Evolutionary conservation across 1,140 invertebrate genomes (phyloP), one percentile per base, ranked within the genome.

Genomic region (Brevipalpus yothersi): DNA sequence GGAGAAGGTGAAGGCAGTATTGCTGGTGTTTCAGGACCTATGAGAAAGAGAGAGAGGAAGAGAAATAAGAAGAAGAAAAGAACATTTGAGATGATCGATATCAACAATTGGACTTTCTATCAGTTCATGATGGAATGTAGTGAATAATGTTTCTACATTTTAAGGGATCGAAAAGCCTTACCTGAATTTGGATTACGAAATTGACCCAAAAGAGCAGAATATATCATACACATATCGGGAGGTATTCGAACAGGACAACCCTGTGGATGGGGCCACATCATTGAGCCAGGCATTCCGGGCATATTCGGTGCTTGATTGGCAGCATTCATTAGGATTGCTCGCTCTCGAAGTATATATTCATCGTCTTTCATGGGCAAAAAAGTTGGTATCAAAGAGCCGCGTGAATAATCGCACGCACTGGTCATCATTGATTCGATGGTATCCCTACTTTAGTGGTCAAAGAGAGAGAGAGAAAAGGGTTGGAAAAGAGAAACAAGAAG

Each of bases 361-460:
- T 58, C 8, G 55, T 17, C 31, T 31, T 31, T 31, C 23, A 68
- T 66, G 12, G 67, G 62, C 41, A 68, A 65, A 12, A 64, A 64
- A 51, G 68, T 70, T 0, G 69, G 66, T 55, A 70, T 60, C 1
- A 72, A 60, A 1, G 70, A 69, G n/a, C 68, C 68, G 43, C 70
- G 58, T 15, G 69, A 67, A 57, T 71, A 70, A 2, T 67, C 69
- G 39, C 41, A 58, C 58, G 71, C 69, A 31, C 71, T 68, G 4
- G 69, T 67, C 55, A 72, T 67, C 12, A 72, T 59, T 1, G 62
- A 64, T 56, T 71, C 70, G 69, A 72, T 70, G 11, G 68, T 68
- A 53, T 72, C 71, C 59, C 71, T 68, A 62, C 31, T 31, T 3
- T 31, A 31, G n/a, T 45, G 12, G n/a, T 45, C 1, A 15, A 45